These are phyloP conservation scores for Dryobota labecula DNA, from an alignment of 2,888 invertebrate species.

Conservation along the genomic window DNA sequence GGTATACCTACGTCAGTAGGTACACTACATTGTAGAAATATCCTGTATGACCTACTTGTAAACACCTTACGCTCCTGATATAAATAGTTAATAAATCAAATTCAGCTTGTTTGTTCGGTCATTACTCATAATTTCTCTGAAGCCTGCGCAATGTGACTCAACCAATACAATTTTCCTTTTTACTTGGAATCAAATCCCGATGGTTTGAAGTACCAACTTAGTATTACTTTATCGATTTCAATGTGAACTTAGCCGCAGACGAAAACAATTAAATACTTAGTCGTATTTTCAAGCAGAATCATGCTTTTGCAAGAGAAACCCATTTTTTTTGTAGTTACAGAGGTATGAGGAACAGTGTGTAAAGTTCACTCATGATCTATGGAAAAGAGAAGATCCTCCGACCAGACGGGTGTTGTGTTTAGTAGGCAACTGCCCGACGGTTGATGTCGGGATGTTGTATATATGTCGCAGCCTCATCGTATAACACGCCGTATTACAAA, in stretches of 20 bases:
- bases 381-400: too few species aligned
- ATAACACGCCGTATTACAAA: too few species aligned
- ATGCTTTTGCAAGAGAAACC: neutral
- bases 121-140: constrained; percentile 50
- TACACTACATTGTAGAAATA: constrained; percentile 24
- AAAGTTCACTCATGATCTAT: too few species aligned
- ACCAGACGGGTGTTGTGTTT: too few species aligned
- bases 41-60: constrained; percentile 27
- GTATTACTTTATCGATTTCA: constrained; percentile 27
- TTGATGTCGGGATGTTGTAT: too few species aligned
- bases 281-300: constrained; percentile 4
- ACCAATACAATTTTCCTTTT: constrained; percentile 33
- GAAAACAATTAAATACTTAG: constrained; percentile 18
- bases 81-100: constrained; percentile 49
- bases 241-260: neutral
- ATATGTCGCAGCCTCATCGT: too few species aligned
- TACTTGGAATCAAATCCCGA: constrained; percentile 33
- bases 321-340: too few species aligned
- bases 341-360: too few species aligned
- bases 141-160: constrained; percentile 37
- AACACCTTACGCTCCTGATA: neutral
- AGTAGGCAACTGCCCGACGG: too few species aligned
- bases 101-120: constrained; percentile 22
- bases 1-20: neutral
- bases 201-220: neutral